Base-by-base conservation (phyloP, 2,888 invertebrate species). In the Lampropteryx suffumata region DNA sequence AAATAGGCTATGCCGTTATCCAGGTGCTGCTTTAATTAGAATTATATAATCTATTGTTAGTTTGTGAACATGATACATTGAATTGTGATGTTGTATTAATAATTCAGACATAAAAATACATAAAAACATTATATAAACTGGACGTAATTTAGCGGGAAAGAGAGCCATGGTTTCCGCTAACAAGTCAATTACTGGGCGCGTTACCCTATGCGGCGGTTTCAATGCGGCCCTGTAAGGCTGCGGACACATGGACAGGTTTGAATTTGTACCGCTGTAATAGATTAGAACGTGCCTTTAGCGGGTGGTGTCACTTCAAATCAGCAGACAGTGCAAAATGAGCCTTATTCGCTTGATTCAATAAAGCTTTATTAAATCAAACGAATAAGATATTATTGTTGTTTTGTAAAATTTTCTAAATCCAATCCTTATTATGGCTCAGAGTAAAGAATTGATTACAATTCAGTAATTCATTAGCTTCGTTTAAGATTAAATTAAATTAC, bases 111-210 rank as follows among this genome's bases (percentile, higher is more conserved):
- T 35, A 40, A 30, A 50, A 44, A 50, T 33, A 52, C 33, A 47
- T 28, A 39, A 29, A 51, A 35, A 50, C 50, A 50, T 44, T 44
- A 37, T 43, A 37, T 30, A 33, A 40, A 29, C 39, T 26, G 30
- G 30, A 14, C 24, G 29, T 50, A 24, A 35, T 40, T 32, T 40
- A 46, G 36, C 34, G 24, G 33, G 24, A 14, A 21, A 24, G 32
- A 1, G 29, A 24, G 26, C 21, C 14, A 43, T 12, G 17, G 42
- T 55, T 48, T 53, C 64, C 61, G 57, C 69, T 76, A 79, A 82
- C 82, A 74, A 83, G 78, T 82, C 82, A 80, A 82, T 83, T 84
- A 83, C 70, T 50, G 61, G 44, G 44, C 42, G 50, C 47, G 59
- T 60, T 71, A 66, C 71, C 71, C 73, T 69, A 68, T 66, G 62